Base-by-base conservation (phyloP, 2,113 vertebrate genomes). In the Oryzias celebensis region DNA sequence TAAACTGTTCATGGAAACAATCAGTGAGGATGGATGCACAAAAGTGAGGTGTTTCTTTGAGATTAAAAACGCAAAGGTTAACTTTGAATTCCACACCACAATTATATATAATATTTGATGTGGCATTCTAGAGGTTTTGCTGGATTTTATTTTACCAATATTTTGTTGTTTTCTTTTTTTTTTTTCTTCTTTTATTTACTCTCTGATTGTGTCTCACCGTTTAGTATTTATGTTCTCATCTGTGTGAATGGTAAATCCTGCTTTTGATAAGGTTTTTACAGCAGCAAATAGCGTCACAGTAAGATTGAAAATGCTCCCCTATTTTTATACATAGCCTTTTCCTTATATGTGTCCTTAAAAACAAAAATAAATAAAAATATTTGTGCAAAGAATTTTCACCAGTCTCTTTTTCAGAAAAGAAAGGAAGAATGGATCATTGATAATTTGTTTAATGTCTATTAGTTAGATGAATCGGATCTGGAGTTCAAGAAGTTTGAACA, bases 1-100 rank as follows among this genome's bases (percentile, higher is more conserved):
- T 57, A 41, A 43, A 50, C 44, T 56, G 43, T 24, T n/a, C 42
- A 58, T 71, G 74, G 62, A 55, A 82, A 86, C 85, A 88, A 88
- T 88, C 86, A 5, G 5, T 44, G 43, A 41, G 42, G 24, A 55
- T 68, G n/a, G 73, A 16, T 64, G 15, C 54, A 48, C 68, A 18
- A 64, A 14, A 13, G 26, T 43, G 14, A 55, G 18, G 3, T 31
- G 10, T 76, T 67, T 59, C 6, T 5, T 56, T 8, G 4, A 2
- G 2, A 41, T 28, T 49, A 4, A 4, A 50, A 69, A 42, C 26
- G 52, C 65, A n/a, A 23, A 22, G 17, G 44, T 64, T 44, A 41
- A 28, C 36, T 58, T 42, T 28, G 6, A 61, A 60, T 36, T 57
- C 12, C 42, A 43, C 52, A 52, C 58, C 24, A 48, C 52, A 65